Conservation (phyloP, 2,797 vertebrate genomes). For the Aldrovandia affinis region DNA sequence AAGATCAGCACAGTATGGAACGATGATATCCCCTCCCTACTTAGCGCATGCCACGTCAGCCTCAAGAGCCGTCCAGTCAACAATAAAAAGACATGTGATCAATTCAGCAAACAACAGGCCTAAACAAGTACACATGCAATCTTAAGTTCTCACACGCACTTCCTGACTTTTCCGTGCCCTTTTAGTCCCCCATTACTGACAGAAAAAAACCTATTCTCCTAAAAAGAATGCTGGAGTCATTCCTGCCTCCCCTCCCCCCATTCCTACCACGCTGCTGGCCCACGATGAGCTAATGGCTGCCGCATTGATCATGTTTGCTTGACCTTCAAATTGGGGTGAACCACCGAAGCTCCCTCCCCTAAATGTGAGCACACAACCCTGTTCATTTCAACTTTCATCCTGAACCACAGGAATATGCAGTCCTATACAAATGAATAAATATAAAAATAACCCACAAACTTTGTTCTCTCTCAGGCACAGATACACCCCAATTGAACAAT, state of each 20-base stretch:
- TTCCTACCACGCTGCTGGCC: slow-evolving; percentile 47
- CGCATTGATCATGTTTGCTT: slow-evolving; percentile 71
- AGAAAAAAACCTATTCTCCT: neutral
- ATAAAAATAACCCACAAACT: neutral
- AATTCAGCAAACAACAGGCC: slow-evolving; percentile 59
- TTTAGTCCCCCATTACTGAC: slow-evolving; percentile 45
- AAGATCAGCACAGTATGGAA: slow-evolving; percentile 60
- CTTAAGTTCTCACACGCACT: slow-evolving; percentile 63
- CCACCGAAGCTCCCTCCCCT: slow-evolving; percentile 59
- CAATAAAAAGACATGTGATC: slow-evolving; percentile 47
- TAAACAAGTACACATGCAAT: slow-evolving; percentile 37
- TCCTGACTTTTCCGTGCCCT: slow-evolving; percentile 53
- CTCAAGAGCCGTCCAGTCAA: slow-evolving; percentile 48
- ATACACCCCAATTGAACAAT: neutral
- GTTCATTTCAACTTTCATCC: slow-evolving; percentile 52
- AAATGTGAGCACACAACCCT: slow-evolving; percentile 53
- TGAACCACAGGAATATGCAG: neutral
- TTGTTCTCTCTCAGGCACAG: neutral
- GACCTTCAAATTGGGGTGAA: slow-evolving; percentile 80
- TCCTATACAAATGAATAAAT: neutral
- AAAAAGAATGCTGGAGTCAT: slow-evolving; percentile 10
- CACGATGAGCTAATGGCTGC: slow-evolving; percentile 62
- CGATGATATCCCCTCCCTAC: slow-evolving; percentile 62
- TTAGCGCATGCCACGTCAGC: slow-evolving; percentile 40
- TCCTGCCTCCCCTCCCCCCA: slow-evolving; percentile 39